These are phyloP conservation scores for Atrina japonica DNA, from an alignment of 2,888 invertebrate genomes.

Conservation along the genomic window DNA sequence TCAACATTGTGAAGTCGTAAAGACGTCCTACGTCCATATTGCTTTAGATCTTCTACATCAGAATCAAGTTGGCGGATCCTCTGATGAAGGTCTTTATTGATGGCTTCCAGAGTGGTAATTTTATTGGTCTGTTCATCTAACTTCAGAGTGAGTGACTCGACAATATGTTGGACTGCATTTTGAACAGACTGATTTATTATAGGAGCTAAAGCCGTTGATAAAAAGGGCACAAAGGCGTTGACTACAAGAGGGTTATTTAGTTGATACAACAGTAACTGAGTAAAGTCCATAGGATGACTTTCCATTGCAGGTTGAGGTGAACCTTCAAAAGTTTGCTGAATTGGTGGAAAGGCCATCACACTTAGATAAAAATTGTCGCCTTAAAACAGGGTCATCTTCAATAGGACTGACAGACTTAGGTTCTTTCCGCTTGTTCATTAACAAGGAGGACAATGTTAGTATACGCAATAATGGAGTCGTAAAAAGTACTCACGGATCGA, in stretches of 20 bases:
- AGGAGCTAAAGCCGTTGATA: neutral
- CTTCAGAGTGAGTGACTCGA: neutral
- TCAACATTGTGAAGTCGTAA: neutral
- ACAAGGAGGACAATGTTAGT: too few species aligned
- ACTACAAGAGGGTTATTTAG: neutral
- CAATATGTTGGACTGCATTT: neutral
- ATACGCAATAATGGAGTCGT: too few species aligned
- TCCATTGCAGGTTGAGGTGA: too few species aligned
- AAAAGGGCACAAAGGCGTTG: neutral
- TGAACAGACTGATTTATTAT: neutral
- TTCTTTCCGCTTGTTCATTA: too few species aligned
- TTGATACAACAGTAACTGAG: too few species aligned
- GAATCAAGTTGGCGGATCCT: neutral
- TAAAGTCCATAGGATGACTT: too few species aligned
- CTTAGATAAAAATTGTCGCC: too few species aligned
- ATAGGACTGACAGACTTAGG: too few species aligned
- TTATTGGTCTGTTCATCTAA: neutral
- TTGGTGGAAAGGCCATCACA: too few species aligned
- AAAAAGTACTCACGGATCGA: too few species aligned
- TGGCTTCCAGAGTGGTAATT: neutral
- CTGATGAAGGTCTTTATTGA: neutral
- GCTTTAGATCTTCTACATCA: neutral
- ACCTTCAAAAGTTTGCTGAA: too few species aligned
- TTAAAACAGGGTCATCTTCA: too few species aligned
- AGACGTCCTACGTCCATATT: neutral